Evolutionary conservation across 2,113 vertebrate genomes (phyloP), one percentile per base, ranked within the genome.

Genomic region (Alexandromys fortis): DNA sequence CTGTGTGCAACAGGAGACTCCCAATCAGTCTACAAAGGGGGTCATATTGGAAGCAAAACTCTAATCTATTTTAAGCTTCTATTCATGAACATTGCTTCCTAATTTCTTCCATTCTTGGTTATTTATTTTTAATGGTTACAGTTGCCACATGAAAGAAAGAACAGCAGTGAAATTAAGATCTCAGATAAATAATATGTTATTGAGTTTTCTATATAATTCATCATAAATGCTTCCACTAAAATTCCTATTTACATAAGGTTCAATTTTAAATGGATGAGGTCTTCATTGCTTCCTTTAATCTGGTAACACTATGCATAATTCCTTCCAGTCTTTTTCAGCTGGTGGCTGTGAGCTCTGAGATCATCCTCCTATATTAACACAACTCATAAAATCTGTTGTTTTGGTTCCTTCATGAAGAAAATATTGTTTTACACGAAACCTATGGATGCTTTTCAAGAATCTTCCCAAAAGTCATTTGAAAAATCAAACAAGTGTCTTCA

Each of bases 171-270:
- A 90, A 72, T 65, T 92, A 28, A 58, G 61, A 88, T 95, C 89
- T 97, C 65, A 77, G 7, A 92, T 67, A 90, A 92, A 65, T 16
- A 88, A 61, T n/a, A 30, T 35, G 73, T 88, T 70, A 89, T 11
- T 21, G 9, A 65, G 82, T 91, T n/a, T 55, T 22, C 22, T 65
- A 93, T 42, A 58, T 75, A 97, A 70, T 94, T 83, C 28, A 88
- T 63, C 38, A 94, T 11, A 49, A 42, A 78, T 38, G 61, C 12
- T 75, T 79, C 49, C 16, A 85, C 11, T 58, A 89, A 96, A 91
- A 63, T 85, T n/a, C 1, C 42, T 52, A 24, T 73, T 92, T 38
- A 79, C 82, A 67, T 92, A 17, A 95, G 90, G 67, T 75, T 79
- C 38, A 78, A 58, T 75, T 75, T 28, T 91, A 89, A 92, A 35